phyloP scores from a whole-genome alignment of 2,113 vertebrate species.

The Tringa solitaria region DNA sequence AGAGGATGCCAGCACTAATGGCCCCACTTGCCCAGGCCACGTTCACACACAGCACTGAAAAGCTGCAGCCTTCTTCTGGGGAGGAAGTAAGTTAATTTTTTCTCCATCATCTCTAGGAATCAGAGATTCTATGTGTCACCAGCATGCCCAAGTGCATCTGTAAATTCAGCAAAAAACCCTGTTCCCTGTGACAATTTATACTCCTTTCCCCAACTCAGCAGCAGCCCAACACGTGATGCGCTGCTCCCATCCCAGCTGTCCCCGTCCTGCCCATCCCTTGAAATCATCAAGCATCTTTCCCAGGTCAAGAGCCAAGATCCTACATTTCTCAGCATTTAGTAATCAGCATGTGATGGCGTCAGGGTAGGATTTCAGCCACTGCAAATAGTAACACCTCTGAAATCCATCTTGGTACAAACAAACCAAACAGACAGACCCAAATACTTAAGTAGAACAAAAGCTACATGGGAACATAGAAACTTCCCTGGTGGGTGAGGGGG shows the following conservation, averaged over 20 bases:
- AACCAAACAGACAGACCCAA: neutral
- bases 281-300: neutral
- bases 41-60: neutral
- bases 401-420: neutral
- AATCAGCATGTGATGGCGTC: neutral
- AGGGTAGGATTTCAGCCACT: neutral
- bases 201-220: neutral
- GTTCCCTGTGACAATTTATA: rapidly evolving
- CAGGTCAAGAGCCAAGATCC: neutral
- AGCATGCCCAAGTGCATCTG: neutral
- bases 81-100: neutral
- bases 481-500: neutral
- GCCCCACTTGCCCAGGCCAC: neutral
- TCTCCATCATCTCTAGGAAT: neutral
- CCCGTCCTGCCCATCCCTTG: neutral
- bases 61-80: neutral
- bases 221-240: neutral
- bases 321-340: neutral
- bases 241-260: neutral
- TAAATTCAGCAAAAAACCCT: neutral
- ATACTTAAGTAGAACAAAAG: neutral
- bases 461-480: neutral
- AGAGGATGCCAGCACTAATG: neutral
- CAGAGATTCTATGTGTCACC: neutral
- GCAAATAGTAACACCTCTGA: neutral